Percentiles rank a stretch among this genome's conserved stretches.
phyloP scores from a whole-genome alignment of 2,113 vertebrate genomes.

The Macquaria australasica region DNA sequence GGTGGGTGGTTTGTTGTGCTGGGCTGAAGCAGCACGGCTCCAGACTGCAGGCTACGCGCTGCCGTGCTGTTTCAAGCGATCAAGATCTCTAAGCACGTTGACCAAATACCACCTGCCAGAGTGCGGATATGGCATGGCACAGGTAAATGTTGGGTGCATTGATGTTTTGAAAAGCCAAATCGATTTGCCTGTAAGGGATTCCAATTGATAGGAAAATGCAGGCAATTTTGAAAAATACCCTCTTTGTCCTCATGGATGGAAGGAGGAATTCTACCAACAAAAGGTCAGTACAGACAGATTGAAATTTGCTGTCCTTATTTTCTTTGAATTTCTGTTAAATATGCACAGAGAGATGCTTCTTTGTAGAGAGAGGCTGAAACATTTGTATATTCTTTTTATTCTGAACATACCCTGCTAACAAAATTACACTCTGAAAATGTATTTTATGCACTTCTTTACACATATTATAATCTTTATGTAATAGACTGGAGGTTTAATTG shows the following conservation, averaged over 20 bases:
- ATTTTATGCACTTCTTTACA: background rate
- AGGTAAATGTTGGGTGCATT: slow-evolving; percentile 56
- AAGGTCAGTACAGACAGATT: slow-evolving; percentile 23
- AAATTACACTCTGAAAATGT: background rate
- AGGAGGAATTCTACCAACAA: slow-evolving; percentile 32
- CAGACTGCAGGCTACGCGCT: slow-evolving; percentile 49
- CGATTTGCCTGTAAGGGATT: slow-evolving; percentile 59
- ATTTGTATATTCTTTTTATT: background rate
- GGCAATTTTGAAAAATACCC: slow-evolving; percentile 63
- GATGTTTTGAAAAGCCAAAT: slow-evolving; percentile 67
- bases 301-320: slow-evolving; percentile 15
- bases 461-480: background rate
- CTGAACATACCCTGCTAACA: background rate
- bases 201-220: slow-evolving; percentile 51
- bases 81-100: slow-evolving; percentile 55
- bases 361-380: background rate
- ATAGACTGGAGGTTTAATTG: slow-evolving; percentile 14
- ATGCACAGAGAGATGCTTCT: background rate
- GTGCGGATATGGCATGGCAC: slow-evolving; percentile 31
- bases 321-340: slow-evolving; percentile 13
- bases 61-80: slow-evolving; percentile 58
- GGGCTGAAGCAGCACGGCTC: slow-evolving; percentile 59
- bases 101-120: slow-evolving; percentile 66
- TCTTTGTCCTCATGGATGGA: slow-evolving; percentile 53
- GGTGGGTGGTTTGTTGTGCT: slow-evolving; percentile 73